These are phyloP conservation scores for Danio rerio DNA, from an alignment of 2,113 vertebrate genomes.

Conservation along the genomic window DNA sequence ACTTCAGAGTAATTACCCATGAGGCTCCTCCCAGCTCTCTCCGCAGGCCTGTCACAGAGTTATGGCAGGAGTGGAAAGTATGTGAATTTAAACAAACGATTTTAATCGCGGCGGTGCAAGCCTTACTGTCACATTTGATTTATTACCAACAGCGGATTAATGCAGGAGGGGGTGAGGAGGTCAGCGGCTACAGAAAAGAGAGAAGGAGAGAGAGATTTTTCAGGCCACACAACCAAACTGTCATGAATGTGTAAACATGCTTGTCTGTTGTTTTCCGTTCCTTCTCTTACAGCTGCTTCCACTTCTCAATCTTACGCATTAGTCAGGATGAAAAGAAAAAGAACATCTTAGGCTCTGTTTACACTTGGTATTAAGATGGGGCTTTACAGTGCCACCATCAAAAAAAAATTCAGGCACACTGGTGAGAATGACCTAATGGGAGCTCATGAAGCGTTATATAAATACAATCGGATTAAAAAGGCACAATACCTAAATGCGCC, in stretches of 20 bases:
- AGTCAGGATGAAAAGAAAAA: constrained; percentile 3
- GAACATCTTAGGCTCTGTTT: too few relatives aligned
- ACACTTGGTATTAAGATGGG: too few relatives aligned
- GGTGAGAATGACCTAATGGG: too few relatives aligned
- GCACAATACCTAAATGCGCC: too few relatives aligned
- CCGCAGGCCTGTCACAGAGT: constrained; percentile 64
- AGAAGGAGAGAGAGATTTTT: constrained; percentile 47
- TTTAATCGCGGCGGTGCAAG: constrained; percentile 76
- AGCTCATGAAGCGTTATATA: too few relatives aligned
- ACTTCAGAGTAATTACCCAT: constrained; percentile 38
- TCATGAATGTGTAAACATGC: constrained; percentile 42
- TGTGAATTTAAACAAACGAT: constrained; percentile 81
- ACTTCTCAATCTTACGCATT: constrained; percentile 7
- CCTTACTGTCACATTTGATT: constrained; percentile 78
- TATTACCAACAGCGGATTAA: constrained; percentile 73
- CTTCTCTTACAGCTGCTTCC: constrained; percentile 63
- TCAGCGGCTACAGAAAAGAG: constrained; percentile 53
- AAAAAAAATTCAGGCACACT: too few relatives aligned
- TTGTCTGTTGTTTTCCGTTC: constrained; percentile 58
- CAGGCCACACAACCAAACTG: constrained; percentile 48
- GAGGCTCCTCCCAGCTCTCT: constrained; percentile 41
- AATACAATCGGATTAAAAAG: too few relatives aligned
- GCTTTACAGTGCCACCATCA: too few relatives aligned
- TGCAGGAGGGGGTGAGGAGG: constrained; percentile 67
- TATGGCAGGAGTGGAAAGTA: constrained; percentile 69